Evolutionary conservation across 1,140 invertebrate genomes (phyloP).

Genomic region (Eumaeus atala): DNA sequence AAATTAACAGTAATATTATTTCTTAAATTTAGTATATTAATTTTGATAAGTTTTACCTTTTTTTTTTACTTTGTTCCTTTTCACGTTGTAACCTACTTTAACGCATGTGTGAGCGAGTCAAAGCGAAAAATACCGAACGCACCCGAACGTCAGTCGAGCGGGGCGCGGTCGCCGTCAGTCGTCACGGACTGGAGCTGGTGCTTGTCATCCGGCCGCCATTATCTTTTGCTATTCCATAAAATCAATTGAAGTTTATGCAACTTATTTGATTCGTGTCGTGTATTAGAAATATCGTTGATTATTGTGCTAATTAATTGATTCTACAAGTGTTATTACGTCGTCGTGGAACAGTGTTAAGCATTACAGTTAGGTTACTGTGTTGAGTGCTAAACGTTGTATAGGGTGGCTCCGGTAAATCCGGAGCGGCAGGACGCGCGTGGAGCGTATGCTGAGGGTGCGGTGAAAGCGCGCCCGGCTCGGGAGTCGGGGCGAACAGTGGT

Average conservation of each 20-base stretch:
- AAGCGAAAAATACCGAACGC: constrained; percentile 59
- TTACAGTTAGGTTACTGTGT: constrained; percentile 66
- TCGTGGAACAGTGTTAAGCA: constrained; percentile 50
- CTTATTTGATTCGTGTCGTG: constrained; percentile 50
- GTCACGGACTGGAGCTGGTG: constrained; percentile 69
- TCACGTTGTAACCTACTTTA: constrained; percentile 46
- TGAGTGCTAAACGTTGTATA: constrained; percentile 59
- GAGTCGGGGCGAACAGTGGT: constrained; percentile 60
- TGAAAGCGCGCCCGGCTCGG: constrained; percentile 67
- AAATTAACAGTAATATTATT: too few species aligned
- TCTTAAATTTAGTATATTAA: not conserved
- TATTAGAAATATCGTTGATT: constrained; percentile 40
- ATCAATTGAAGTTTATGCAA: constrained; percentile 66
- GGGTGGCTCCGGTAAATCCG: constrained; percentile 64
- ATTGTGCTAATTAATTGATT: constrained; percentile 29
- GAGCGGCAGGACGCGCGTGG: constrained; percentile 58
- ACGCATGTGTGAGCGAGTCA: constrained; percentile 72
- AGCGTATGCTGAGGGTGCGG: constrained; percentile 70
- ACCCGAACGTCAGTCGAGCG: constrained; percentile 71
- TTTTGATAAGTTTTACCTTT: constrained; percentile 19
- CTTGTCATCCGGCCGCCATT: constrained; percentile 72
- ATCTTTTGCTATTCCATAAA: constrained; percentile 66
- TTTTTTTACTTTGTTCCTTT: constrained; percentile 46
- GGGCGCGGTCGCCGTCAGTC: constrained; percentile 72
- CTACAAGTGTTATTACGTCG: constrained; percentile 24